Evolutionary conservation across 2,113 vertebrate species (phyloP).

Genomic region (Tangachromis dhanisi): DNA sequence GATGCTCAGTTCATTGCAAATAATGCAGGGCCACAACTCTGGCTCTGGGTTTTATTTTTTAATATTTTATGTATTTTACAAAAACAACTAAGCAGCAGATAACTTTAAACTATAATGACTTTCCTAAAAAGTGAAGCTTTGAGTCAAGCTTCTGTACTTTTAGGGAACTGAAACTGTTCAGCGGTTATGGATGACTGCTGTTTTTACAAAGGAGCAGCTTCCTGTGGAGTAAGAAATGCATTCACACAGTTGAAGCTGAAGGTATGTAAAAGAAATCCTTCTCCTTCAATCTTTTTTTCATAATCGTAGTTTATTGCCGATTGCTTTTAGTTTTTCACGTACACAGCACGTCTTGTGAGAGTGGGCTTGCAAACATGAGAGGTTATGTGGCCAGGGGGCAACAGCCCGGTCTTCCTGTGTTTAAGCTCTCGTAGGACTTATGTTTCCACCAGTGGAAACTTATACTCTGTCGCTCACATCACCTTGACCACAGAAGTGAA

Average conservation of each 20-base stretch:
- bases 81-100: neutral
- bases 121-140: neutral
- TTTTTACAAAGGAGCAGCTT: neutral
- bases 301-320: fast-evolving
- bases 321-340: neutral
- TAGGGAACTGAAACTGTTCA: neutral
- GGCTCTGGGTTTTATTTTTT: neutral
- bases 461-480: neutral
- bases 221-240: neutral
- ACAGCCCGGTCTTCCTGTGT: neutral
- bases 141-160: neutral
- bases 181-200: neutral
- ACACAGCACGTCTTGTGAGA: neutral
- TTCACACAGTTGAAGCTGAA: neutral
- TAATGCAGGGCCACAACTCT: neutral
- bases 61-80: neutral
- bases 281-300: neutral
- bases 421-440: neutral
- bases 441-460: constrained; percentile 50
- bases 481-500: neutral
- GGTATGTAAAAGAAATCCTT: neutral
- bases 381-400: neutral
- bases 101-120: neutral
- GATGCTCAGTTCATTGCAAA: neutral
- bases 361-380: neutral